A percentile compares a stretch with the other conserved stretches of the same genome.
Evolutionary conservation across 2,888 invertebrate species (phyloP).

Genomic region (Chymomyza amoena): DNA sequence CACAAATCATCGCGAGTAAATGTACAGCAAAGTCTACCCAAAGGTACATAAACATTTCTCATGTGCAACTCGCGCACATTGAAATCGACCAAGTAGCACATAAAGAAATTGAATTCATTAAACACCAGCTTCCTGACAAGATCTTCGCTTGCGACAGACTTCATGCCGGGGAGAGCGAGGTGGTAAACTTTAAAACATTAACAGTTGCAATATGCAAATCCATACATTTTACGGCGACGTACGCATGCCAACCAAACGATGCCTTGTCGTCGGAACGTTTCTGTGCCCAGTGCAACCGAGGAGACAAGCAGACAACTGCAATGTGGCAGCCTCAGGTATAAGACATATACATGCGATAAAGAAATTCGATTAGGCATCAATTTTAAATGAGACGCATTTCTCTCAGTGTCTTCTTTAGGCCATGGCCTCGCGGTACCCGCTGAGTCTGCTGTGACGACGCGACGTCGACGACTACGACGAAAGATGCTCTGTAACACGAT

Average conservation of each 20-base stretch:
- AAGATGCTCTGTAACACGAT: constrained; percentile 69
- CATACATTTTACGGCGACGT: constrained; percentile 56
- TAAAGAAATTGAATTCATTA: constrained; percentile 75
- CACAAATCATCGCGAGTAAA: neutral
- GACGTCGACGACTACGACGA: constrained; percentile 35
- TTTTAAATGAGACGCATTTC: constrained; percentile 72
- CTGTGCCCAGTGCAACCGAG: neutral
- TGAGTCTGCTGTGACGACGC: neutral
- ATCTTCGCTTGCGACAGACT: constrained; percentile 21
- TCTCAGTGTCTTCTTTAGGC: neutral
- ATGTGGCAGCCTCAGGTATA: constrained; percentile 34
- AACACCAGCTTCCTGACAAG: constrained; percentile 70
- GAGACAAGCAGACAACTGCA: neutral
- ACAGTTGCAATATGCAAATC: constrained; percentile 69
- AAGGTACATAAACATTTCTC: constrained; percentile 22
- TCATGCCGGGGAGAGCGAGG: neutral
- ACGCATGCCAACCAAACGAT: constrained; percentile 2
- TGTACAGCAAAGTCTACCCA: neutral
- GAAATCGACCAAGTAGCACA: constrained; percentile 54
- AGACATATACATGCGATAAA: constrained; percentile 75
- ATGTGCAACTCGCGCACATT: constrained; percentile 9
- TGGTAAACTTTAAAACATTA: constrained; percentile 56
- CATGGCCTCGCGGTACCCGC: constrained; percentile 1
- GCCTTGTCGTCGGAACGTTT: neutral
- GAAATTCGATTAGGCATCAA: constrained; percentile 76